A percentile compares a stretch with the other conserved stretches of the same genome.
phyloP scores from a whole-genome alignment of 2,888 invertebrate genomes.

The Platypus cylindrus region DNA sequence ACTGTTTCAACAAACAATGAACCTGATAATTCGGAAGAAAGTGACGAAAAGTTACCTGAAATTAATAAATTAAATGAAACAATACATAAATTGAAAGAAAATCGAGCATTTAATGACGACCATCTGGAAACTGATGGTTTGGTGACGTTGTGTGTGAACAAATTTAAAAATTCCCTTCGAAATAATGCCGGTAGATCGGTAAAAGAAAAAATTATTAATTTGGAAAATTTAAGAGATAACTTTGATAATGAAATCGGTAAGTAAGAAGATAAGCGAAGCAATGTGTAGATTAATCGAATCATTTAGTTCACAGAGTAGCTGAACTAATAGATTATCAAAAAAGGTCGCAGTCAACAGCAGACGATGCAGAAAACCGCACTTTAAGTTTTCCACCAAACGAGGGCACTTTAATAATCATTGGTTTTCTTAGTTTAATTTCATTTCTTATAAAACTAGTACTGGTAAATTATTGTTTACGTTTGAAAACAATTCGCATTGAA shows the following conservation, averaged over 20 bases:
- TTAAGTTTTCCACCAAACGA: conserved; percentile 60
- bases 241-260: conserved; percentile 56
- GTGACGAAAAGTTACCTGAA: background rate
- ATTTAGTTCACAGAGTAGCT: conserved; percentile 2
- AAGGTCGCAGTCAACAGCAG: conserved; percentile 12
- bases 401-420: conserved; percentile 69
- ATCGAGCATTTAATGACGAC: too few species aligned
- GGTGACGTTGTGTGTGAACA: background rate
- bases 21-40: background rate
- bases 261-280: conserved; percentile 23
- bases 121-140: background rate
- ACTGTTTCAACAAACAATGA: too few species aligned
- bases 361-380: too few species aligned
- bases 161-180: conserved; percentile 8
- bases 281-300: background rate
- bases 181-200: conserved; percentile 32
- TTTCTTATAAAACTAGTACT: conserved; percentile 71
- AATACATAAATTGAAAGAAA: too few species aligned
- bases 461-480: conserved; percentile 39
- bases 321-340: conserved; percentile 17
- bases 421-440: conserved; percentile 74
- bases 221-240: conserved; percentile 44
- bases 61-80: too few species aligned
- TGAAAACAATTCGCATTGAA: too few species aligned
- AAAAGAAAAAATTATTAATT: conserved; percentile 43